Conservation (phyloP, 2,888 invertebrate species). For the Agyllia agylla region DNA sequence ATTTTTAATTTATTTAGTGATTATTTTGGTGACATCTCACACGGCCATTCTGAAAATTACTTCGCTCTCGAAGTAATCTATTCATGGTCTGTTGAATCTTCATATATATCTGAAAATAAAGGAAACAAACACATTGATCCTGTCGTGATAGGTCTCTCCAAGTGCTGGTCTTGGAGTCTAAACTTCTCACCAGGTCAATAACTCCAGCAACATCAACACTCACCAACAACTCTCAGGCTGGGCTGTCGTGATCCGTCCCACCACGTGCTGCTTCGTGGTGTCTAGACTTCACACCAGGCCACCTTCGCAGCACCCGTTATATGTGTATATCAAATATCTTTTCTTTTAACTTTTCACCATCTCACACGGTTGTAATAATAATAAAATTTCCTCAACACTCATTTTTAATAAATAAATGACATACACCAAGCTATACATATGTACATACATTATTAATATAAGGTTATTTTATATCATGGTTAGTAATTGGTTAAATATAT, state of each 20-base stretch:
- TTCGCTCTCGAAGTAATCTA: conserved; percentile 21
- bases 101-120: not conserved
- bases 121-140: not conserved
- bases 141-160: conserved; percentile 10
- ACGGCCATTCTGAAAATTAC: conserved; percentile 22
- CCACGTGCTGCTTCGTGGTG: conserved; percentile 18
- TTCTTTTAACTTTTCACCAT: not conserved
- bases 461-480: not conserved
- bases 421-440: not conserved
- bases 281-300: conserved; percentile 15
- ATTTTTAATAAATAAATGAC: not conserved
- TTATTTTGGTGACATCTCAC: not conserved
- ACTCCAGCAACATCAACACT: not conserved
- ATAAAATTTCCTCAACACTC: too few species aligned
- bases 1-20: too few species aligned
- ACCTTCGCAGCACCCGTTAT: not conserved
- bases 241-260: conserved; percentile 21
- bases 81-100: not conserved
- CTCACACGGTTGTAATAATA: not conserved
- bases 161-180: conserved; percentile 1
- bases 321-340: too few species aligned
- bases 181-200: conserved; percentile 16
- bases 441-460: not conserved
- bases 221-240: not conserved
- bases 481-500: not conserved